A percentile compares a stretch with the other conserved stretches of the same genome.
Evolutionary conservation across 2,797 vertebrate species (phyloP).

Genomic region (Falco rusticolus): DNA sequence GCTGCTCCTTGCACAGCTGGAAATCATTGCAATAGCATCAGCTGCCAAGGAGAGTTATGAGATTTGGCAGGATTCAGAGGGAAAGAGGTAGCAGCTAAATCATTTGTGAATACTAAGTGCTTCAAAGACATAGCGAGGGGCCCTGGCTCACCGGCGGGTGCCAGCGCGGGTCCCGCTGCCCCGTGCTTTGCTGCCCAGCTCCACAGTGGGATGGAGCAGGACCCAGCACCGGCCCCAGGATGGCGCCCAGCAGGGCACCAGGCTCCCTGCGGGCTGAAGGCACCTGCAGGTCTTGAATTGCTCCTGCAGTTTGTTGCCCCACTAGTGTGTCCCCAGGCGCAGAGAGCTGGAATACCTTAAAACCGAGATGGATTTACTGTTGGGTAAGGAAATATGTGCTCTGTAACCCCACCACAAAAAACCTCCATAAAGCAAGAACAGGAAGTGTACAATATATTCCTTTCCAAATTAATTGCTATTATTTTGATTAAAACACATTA

Average conservation of each 20-base stretch:
- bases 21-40: conserved; percentile 4
- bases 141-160: background rate
- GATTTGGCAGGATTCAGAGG: conserved; percentile 14
- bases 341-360: background rate
- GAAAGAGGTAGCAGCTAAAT: conserved; percentile 15
- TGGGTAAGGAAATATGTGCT: conserved; percentile 8
- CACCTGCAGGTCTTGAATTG: background rate
- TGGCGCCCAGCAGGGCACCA: background rate
- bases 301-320: background rate
- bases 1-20: conserved; percentile 48
- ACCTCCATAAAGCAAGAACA: background rate
- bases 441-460: conserved; percentile 38
- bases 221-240: accelerated
- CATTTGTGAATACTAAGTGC: background rate
- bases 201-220: background rate
- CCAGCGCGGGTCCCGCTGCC: background rate
- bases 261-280: background rate
- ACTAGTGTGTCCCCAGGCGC: background rate
- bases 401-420: background rate
- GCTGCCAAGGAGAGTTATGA: conserved; percentile 15
- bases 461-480: conserved; percentile 70
- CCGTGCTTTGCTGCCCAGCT: accelerated
- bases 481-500: conserved; percentile 75
- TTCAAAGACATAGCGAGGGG: background rate
- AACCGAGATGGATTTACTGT: background rate